These are phyloP conservation scores for Jaculus jaculus DNA, from an alignment of 2,113 vertebrate species.

Conservation along the genomic window DNA sequence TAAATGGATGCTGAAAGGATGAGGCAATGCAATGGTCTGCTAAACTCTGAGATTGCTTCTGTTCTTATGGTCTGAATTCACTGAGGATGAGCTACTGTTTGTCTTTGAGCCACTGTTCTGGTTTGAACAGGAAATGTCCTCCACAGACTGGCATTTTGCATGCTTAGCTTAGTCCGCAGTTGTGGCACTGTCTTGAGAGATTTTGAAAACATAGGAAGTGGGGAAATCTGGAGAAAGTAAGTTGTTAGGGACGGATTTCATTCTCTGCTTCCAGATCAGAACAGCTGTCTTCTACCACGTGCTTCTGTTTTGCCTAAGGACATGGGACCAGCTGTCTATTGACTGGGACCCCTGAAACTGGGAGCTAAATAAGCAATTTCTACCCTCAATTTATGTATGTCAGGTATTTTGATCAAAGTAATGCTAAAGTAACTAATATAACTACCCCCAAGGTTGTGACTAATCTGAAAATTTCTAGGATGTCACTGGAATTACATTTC, in stretches of 20 bases:
- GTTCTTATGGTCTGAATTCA: background rate
- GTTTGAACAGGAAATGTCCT: background rate
- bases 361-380: background rate
- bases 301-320: background rate
- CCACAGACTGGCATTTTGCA: background rate
- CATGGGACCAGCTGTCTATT: background rate
- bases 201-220: background rate
- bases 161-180: background rate
- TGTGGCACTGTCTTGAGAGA: background rate
- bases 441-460: background rate
- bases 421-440: background rate
- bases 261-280: background rate
- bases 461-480: background rate
- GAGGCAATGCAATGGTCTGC: background rate
- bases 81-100: background rate
- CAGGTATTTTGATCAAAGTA: background rate
- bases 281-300: background rate
- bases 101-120: background rate
- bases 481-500: conserved; percentile 52
- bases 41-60: background rate
- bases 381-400: background rate
- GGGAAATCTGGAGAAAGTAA: background rate
- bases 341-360: background rate
- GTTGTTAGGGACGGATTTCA: background rate
- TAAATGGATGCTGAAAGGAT: background rate